These are phyloP conservation scores for Hippocampus abdominalis DNA, from an alignment of 2,113 vertebrate genomes.

Conservation along the genomic window DNA sequence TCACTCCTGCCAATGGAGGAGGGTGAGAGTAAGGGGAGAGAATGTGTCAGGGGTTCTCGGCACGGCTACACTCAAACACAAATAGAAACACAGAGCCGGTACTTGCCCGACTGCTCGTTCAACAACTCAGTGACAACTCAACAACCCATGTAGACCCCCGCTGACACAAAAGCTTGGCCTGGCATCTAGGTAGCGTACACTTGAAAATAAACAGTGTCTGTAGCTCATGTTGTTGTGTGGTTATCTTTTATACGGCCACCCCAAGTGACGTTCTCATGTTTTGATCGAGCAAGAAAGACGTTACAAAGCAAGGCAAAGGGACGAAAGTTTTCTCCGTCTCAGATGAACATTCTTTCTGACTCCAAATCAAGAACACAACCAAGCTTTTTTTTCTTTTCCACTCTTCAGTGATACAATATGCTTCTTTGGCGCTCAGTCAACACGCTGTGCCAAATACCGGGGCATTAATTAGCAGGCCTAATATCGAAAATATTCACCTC, in stretches of 20 bases:
- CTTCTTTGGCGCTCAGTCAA: conserved; percentile 60
- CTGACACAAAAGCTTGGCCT: conserved; percentile 56
- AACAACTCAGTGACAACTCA: conserved; percentile 56
- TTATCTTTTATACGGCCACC: conserved; percentile 60
- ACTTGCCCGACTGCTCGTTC: conserved; percentile 57
- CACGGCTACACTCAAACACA: conserved; percentile 56
- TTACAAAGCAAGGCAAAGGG: conserved; percentile 52
- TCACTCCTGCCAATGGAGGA: conserved; percentile 52
- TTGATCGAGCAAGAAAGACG: conserved; percentile 61
- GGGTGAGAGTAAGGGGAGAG: conserved; percentile 36
- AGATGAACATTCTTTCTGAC: conserved; percentile 41
- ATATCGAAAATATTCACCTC: conserved; percentile 62
- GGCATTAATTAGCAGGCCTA: conserved; percentile 66
- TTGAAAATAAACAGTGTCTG: conserved; percentile 51
- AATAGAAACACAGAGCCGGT: conserved; percentile 64
- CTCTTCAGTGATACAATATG: conserved; percentile 60
- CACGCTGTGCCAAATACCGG: conserved; percentile 45
- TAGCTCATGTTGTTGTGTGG: conserved; percentile 47
- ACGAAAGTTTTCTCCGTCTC: conserved; percentile 53
- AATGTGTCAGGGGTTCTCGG: conserved; percentile 36
- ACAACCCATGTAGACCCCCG: conserved; percentile 55
- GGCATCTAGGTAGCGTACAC: conserved; percentile 30
- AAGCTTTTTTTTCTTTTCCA: conserved; percentile 26
- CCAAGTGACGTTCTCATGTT: conserved; percentile 55
- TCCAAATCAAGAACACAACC: conserved; percentile 49